A percentile compares a stretch with the other conserved stretches of the same genome.
These are phyloP conservation scores for Nasonia longicornis DNA, from an alignment of 1,140 invertebrate genomes.

Conservation along the genomic window DNA sequence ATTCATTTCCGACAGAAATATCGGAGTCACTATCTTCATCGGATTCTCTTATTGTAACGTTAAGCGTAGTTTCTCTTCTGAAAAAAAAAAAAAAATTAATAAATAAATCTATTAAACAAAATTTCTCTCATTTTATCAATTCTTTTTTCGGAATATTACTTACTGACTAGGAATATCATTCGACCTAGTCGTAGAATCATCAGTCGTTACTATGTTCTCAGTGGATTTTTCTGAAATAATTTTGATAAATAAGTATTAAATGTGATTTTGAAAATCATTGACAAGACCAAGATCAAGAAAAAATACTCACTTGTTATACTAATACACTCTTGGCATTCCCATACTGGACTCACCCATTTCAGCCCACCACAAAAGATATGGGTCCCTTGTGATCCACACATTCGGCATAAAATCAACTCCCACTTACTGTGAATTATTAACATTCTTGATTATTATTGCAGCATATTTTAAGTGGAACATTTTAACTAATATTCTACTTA, in stretches of 20 bases:
- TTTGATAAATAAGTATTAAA: not conserved
- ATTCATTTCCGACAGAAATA: constrained; percentile 60
- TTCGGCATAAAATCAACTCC: constrained; percentile 71
- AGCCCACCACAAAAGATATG: constrained; percentile 69
- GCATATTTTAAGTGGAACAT: constrained; percentile 8
- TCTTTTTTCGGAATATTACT: not conserved
- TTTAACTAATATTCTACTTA: constrained; percentile 55
- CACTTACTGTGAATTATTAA: constrained; percentile 66
- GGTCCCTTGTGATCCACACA: constrained; percentile 73
- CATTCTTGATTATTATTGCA: not conserved
- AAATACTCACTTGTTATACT: constrained; percentile 54
- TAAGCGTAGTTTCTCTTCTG: constrained; percentile 26
- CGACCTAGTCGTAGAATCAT: constrained; percentile 39
- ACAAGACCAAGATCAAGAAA: not conserved
- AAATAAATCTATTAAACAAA: not conserved
- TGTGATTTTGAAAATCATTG: not conserved
- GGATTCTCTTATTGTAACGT: constrained; percentile 25
- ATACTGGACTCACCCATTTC: constrained; percentile 58
- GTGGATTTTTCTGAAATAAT: constrained; percentile 20
- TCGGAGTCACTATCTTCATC: constrained; percentile 56
- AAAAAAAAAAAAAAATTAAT: not conserved
- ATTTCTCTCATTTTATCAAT: not conserved
- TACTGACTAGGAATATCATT: constrained; percentile 30
- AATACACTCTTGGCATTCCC: constrained; percentile 64
- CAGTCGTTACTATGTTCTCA: constrained; percentile 9